Evolutionary conservation across 2,888 invertebrate genomes (phyloP), one percentile per base, ranked within the genome.

Genomic region (Drosophila mimetica): DNA sequence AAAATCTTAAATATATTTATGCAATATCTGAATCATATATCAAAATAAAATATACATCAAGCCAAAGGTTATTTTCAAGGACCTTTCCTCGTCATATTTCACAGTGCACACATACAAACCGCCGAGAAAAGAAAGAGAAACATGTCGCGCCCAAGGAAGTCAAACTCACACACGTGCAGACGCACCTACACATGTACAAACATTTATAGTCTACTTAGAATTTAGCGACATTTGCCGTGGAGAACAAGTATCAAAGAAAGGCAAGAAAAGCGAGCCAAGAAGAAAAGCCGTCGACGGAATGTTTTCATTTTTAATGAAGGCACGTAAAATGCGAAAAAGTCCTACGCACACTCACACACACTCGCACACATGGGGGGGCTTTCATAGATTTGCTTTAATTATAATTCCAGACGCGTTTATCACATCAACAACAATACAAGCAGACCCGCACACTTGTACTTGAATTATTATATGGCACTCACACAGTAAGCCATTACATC

Each of bases 251-350:
- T 42, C 51, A 30, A 57, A 51, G 52, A 51, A 48, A 39, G 46
- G 20, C 16, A 71, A 14, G 22, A 39, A 39, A 39, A 44, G 53
- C 9, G 11, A 4, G 11, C 11, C 2, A 11, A 32, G 41, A 34
- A 55, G 28, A 13, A 44, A 46, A 60, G 37, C 18, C 69, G 71
- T 57, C 73, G 78, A 72, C 71, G 71, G 71, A 84, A 86, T 84
- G 88, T 85, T 85, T 88, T 86, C 84, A 88, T 85, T 88, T 85
- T 85, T 85, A 85, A 85, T 85, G 84, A 88, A 88, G 88, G 88
- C 84, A 85, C 84, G 84, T 85, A 85, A 88, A 88, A 85, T 86
- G 81, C 79, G 86, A 86, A 84, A 84, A 80, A 86, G 67, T 84
- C 84, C 71, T 36, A 48, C 52, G 28, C 50, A 37, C 22, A 39